These are phyloP conservation scores for Clarias gariepinus DNA, from an alignment of 2,113 vertebrate species.

Conservation along the genomic window DNA sequence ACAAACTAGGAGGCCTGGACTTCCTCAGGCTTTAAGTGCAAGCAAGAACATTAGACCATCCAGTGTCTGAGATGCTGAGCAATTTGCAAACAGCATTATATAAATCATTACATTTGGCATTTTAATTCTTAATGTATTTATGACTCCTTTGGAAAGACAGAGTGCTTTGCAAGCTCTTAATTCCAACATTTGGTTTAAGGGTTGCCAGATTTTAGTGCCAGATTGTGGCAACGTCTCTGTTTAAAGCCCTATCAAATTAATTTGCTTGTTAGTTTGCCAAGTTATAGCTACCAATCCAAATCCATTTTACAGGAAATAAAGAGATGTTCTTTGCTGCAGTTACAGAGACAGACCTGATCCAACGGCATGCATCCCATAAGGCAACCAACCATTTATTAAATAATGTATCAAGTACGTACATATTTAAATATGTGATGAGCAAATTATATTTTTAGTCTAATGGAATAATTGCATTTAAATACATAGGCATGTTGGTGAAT, in stretches of 20 bases:
- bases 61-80: background rate
- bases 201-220: conserved; percentile 7
- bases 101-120: conserved; percentile 5
- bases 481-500: background rate
- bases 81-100: background rate
- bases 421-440: background rate
- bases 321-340: background rate
- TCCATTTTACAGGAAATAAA: background rate
- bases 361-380: background rate
- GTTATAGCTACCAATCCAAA: background rate
- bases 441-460: background rate
- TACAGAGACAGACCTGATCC: background rate
- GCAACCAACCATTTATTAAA: background rate
- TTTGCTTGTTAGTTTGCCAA: conserved; percentile 6
- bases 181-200: background rate
- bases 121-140: conserved; percentile 24
- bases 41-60: background rate
- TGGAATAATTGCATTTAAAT: background rate
- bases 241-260: background rate
- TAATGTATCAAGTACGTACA: background rate
- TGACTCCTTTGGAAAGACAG: background rate
- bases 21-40: conserved; percentile 50
- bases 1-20: conserved; percentile 62
- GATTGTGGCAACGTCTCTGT: background rate
- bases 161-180: conserved; percentile 4